Evolutionary conservation across 2,797 vertebrate species (phyloP), one percentile per base, ranked within the genome.

Genomic region (Taeniopygia guttata): DNA sequence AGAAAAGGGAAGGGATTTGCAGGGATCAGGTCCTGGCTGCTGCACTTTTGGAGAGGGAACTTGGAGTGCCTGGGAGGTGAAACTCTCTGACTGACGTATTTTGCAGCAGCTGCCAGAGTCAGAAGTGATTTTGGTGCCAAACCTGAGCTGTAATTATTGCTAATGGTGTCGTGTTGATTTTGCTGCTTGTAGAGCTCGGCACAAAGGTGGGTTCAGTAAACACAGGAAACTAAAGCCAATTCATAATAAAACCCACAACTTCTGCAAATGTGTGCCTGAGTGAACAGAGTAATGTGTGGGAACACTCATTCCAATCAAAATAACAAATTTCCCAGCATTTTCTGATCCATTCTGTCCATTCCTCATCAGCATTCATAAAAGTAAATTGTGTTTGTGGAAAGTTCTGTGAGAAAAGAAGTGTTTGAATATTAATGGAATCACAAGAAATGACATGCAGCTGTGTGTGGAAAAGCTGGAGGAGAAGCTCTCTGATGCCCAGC

Each of bases 91-190:
- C 46, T 90, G 95, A 86, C 52, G 49, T 46, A 64, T 94, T 96
- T 92, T 82, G 54, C 86, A 84, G 93, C 69, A 92, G 87, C 92
- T 95, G 93, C 69, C 75, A 93, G 73, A 45, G 68, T 30, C 72
- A 23, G 84, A 63, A 60, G 60, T 38, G 87, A 63, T 77, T 89
- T 91, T 38, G 27, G 89, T 74, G 82, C 89, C 89, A 79, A 79
- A 95, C 17, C 83, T 26, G 89, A 89, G 79, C 62, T 88, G 88
- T 91, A 88, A 93, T 95, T 90, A 83, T 82, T 86, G 77, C 52
- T 92, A 82, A 88, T 90, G 74, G 68, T 95, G 92, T 83, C 51
- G 7, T 78, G 84, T 85, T 95, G 84, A 54, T 74, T 94, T 43
- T 59, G 69, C 55, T 80, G 49, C 92, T 93, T 36, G 62, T 63